These are phyloP conservation scores for Ommatoiulus sabulosus DNA, from an alignment of 2,888 invertebrate species.

Conservation along the genomic window DNA sequence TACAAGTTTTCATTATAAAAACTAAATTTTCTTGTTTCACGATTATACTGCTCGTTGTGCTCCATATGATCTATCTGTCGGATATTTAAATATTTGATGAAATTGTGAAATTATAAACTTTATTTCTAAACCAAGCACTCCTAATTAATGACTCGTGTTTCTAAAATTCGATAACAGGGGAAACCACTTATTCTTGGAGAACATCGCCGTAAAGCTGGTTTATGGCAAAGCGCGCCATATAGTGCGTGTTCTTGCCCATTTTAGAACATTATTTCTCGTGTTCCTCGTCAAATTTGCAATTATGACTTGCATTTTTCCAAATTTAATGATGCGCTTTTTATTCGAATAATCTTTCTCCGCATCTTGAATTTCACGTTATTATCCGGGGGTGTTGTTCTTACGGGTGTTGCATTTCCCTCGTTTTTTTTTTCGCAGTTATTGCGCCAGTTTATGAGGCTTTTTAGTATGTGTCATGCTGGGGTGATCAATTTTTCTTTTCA, in stretches of 20 bases:
- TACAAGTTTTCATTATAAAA: no score
- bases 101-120: no score
- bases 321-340: slow-evolving; percentile 30
- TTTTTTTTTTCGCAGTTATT: slow-evolving; percentile 2
- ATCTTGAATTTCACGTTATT: slow-evolving; percentile 45
- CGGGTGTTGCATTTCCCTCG: neutral
- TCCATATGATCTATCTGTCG: no score
- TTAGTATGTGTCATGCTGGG: slow-evolving; percentile 48
- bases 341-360: slow-evolving; percentile 33
- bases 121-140: no score
- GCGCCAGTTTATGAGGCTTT: slow-evolving; percentile 37
- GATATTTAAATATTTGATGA: no score
- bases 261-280: neutral
- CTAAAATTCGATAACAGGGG: no score
- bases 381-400: slow-evolving; percentile 10
- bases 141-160: no score
- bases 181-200: no score
- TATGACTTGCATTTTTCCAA: slow-evolving; percentile 38
- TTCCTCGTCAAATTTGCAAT: slow-evolving; percentile 1
- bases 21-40: no score
- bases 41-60: no score
- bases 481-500: slow-evolving; percentile 40
- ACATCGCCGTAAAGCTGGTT: no score
- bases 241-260: neutral
- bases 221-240: neutral